Percentiles rank a stretch among this genome's conserved stretches.
These are phyloP conservation scores for Crocuta crocuta DNA, from an alignment of 2,113 vertebrate genomes.

Conservation along the genomic window DNA sequence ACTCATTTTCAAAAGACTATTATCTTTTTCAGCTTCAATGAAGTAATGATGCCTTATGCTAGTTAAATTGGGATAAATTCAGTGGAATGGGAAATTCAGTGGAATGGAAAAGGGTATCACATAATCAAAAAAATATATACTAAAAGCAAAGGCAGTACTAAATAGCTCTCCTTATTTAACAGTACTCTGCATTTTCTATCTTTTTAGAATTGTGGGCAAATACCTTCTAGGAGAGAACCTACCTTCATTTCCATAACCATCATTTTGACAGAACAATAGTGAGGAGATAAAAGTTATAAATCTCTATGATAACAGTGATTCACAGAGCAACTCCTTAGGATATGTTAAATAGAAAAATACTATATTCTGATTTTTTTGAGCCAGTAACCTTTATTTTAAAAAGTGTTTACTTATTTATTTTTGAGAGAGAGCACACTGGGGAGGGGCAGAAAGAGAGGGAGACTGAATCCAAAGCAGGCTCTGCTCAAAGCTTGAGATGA, in stretches of 20 bases:
- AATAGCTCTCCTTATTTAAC: background rate
- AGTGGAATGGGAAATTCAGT: background rate
- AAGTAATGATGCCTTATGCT: background rate
- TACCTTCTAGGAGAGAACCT: background rate
- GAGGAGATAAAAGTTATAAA: background rate
- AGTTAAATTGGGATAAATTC: background rate
- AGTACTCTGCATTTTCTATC: too few relatives aligned
- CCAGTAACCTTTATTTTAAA: background rate
- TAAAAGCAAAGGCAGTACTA: background rate
- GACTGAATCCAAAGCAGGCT: too few relatives aligned
- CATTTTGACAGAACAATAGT: background rate
- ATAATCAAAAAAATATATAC: background rate
- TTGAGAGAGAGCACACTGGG: too few relatives aligned
- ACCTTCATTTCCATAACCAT: background rate
- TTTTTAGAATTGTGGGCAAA: background rate
- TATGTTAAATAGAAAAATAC: constrained; percentile 16
- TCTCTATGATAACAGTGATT: background rate
- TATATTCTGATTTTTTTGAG: background rate
- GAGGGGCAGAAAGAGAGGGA: too few relatives aligned
- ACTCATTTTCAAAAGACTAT: background rate
- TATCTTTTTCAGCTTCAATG: background rate
- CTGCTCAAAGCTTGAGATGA: too few relatives aligned
- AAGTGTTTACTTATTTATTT: too few relatives aligned
- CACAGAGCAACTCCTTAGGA: background rate
- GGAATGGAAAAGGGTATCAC: background rate